Evolutionary conservation across 2,888 invertebrate genomes (phyloP), one percentile per base, ranked within the genome.

Genomic region (Ferdinandea cuprea): DNA sequence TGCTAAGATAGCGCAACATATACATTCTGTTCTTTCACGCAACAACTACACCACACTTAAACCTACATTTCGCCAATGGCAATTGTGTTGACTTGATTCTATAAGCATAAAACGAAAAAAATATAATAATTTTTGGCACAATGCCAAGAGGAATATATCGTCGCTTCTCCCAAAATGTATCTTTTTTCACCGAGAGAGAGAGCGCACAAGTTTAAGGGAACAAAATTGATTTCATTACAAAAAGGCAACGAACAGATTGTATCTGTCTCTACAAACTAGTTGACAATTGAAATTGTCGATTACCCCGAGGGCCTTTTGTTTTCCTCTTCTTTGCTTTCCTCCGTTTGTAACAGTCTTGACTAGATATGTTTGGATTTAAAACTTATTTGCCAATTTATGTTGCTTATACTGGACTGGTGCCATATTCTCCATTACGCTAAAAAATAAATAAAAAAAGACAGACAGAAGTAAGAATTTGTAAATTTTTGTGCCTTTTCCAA

Each of bases 201-300:
- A n/a, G n/a, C n/a, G n/a, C n/a, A n/a, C n/a, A 46, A 19, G 25
- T 11, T 13, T 48, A 13, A 48, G 25, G 48, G 13, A 4, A 25
- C n/a, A 32, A 63, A 63, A 46, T 48, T 68, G 54, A 69, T 58
- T 69, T 69, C 58, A 58, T 69, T 69, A 69, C 35, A 28, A 8
- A 44, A 19, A 11, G n/a, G 54, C 54, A 32, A 17, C 40, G 15
- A 63, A 50, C 72, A 79, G 78, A 72, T 79, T 72, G 78, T 72
- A 79, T 79, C 78, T 72, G 13, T 13, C 7, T 15, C n/a, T n/a
- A n/a, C n/a, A n/a, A 25, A 25, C 25, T 25, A 5, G 69, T 77
- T 79, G 72, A 79, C 78, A 72, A 79, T 79, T 79, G 78, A 79
- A 79, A 79, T 72, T 79, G 78, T 66, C 72, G 72, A 72, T 79